Conservation (phyloP, 2,797 vertebrate genomes). For the Enteromius viviparus region DNA sequence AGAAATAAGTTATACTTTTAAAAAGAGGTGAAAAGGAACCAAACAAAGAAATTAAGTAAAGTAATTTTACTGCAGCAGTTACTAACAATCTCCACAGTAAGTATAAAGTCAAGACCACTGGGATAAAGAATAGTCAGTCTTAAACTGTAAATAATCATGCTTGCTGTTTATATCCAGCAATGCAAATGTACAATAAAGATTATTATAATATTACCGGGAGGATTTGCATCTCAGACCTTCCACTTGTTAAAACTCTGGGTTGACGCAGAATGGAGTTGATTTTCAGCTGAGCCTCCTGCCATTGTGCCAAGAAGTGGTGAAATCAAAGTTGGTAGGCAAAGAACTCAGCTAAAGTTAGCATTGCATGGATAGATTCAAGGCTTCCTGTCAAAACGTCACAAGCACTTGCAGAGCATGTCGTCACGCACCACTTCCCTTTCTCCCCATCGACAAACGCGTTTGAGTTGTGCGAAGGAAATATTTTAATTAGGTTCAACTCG, state of each 20-base stretch:
- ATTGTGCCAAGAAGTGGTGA: constrained; percentile 29
- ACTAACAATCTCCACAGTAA: neutral
- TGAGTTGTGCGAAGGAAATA: constrained; percentile 39
- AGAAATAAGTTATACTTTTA: neutral
- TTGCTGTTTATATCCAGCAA: constrained; percentile 6
- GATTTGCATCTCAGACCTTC: constrained; percentile 8
- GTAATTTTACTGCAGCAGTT: neutral
- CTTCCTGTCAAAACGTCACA: constrained; percentile 66
- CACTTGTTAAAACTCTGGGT: neutral
- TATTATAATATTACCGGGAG: neutral
- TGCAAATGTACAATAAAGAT: constrained; percentile 2
- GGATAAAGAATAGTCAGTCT: neutral
- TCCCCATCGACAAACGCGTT: constrained; percentile 68
- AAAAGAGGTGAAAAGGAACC: neutral
- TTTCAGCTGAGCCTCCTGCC: constrained; percentile 43
- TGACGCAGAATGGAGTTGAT: constrained; percentile 14
- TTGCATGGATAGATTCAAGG: constrained; percentile 38
- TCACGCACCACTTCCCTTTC: constrained; percentile 75
- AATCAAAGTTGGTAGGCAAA: constrained; percentile 37
- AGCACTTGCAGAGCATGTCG: constrained; percentile 72
- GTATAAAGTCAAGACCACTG: constrained; percentile 2
- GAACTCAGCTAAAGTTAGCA: constrained; percentile 42
- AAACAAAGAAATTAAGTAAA: neutral
- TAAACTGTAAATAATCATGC: constrained; percentile 7
- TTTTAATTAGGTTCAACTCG: constrained; percentile 50